phyloP scores from a whole-genome alignment of 2,113 vertebrate species.

The Serilophus lunatus region DNA sequence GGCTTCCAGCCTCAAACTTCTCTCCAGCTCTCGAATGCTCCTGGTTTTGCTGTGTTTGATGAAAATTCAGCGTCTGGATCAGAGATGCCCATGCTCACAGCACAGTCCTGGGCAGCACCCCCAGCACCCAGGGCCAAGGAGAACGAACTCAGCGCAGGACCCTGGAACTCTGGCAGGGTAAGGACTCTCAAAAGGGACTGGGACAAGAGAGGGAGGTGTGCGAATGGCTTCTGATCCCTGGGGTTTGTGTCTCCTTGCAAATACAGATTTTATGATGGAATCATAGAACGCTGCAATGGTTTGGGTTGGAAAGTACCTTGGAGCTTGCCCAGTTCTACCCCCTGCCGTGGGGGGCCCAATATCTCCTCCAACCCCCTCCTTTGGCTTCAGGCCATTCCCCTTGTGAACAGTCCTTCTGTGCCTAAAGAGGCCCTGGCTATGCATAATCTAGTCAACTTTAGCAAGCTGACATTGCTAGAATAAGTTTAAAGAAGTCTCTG shows the following conservation, averaged over 20 bases:
- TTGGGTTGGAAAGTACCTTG: background rate
- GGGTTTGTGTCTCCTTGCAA: background rate
- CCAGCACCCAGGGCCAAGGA: slow-evolving; percentile 85
- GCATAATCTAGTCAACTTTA: background rate
- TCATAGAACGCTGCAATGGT: background rate
- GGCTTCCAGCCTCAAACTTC: slow-evolving; percentile 54
- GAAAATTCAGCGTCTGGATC: slow-evolving; percentile 75
- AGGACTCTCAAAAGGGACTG: background rate
- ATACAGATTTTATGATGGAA: background rate
- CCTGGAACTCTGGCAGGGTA: slow-evolving; percentile 87
- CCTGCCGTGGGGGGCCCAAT: background rate
- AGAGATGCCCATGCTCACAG: slow-evolving; percentile 58
- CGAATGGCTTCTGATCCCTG: background rate
- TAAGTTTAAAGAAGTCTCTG: background rate
- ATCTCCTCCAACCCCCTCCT: background rate
- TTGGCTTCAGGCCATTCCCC: background rate
- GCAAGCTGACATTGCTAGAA: background rate
- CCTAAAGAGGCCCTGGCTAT: background rate
- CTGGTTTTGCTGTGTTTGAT: slow-evolving; percentile 81
- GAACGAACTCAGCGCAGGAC: slow-evolving; percentile 83
- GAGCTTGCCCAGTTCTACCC: accelerated
- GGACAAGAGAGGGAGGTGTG: background rate
- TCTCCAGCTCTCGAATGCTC: slow-evolving; percentile 66
- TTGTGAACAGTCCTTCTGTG: background rate
- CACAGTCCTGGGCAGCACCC: slow-evolving; percentile 81